phyloP scores from a whole-genome alignment of 2,113 vertebrate species.

The Megaceryle torquata region DNA sequence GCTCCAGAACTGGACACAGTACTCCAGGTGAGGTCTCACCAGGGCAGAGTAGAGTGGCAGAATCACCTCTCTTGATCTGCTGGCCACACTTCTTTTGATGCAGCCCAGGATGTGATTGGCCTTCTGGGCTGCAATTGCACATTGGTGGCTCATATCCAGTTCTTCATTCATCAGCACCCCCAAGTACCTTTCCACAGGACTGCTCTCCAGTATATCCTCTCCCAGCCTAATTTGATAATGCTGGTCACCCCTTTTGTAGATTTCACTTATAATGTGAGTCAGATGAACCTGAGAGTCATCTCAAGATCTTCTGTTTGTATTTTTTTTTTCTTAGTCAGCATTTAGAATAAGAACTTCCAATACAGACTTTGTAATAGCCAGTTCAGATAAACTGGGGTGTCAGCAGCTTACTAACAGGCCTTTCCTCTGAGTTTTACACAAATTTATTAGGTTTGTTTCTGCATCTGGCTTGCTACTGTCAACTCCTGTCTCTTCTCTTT shows the following conservation, averaged over 20 bases:
- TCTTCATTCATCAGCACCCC: too few relatives aligned
- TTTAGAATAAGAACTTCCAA: not conserved
- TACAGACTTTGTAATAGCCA: not conserved
- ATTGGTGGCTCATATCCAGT: too few relatives aligned
- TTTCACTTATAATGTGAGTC: not conserved
- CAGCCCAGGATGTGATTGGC: too few relatives aligned
- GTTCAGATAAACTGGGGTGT: not conserved
- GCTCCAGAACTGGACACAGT: too few relatives aligned
- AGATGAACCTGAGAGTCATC: not conserved
- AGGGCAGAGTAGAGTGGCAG: too few relatives aligned
- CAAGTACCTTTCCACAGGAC: too few relatives aligned
- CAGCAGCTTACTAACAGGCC: not conserved
- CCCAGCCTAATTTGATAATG: too few relatives aligned
- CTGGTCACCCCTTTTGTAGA: not conserved
- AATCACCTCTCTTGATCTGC: too few relatives aligned
- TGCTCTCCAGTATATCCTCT: too few relatives aligned
- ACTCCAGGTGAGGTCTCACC: too few relatives aligned
- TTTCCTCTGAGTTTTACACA: not conserved
- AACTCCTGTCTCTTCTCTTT: not conserved
- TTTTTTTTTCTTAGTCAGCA: not conserved
- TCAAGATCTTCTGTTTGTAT: not conserved
- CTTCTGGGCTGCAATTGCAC: too few relatives aligned
- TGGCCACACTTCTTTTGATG: too few relatives aligned
- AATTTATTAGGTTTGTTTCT: constrained; percentile 11
- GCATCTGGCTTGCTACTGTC: not conserved